Base-by-base conservation (phyloP, 2,113 vertebrate species). In the Taurulus bubalis region DNA sequence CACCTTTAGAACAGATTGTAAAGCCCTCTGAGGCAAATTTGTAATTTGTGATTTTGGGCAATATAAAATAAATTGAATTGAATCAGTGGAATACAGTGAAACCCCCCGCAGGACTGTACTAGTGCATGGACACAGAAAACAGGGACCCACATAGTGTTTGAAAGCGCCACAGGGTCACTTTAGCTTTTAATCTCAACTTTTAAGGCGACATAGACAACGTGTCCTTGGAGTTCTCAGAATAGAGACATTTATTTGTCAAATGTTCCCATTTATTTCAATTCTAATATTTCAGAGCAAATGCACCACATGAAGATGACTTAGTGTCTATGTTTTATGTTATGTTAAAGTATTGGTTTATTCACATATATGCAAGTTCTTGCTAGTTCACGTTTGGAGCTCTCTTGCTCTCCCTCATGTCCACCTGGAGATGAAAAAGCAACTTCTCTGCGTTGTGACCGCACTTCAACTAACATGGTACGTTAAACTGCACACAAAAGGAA, bases 401-500 rank as follows among this genome's bases (percentile, higher is more conserved):
- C 56, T 69, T 59, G 15, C 20, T 68, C 18, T 34, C 20, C 24
- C 14, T 62, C 30, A 51, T 20, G 6, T 5, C 12, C 15, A 63
- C 47, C 36, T 45, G 14, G 14, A 49, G 16, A 20, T 8, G 32
- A 3, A 73, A 49, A 66, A 47, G 6, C 36, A 36, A 49, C 16
- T 28, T 62, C 7, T 85, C 22, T 55, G 1, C 8, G 26, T 53
- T 40, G 1, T 73, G 24, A 73, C 30, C 56, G 20, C 12, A 22
- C 16, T 22, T 9, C 1, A n/a, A 53, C 8, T 26, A 5, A 24
- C 15, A 20, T 51, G 38, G 58, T 42, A 53, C 45, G 11, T 32
- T 55, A 4, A 70, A 66, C 26, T 42, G 8, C 36, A 66, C 22
- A 75, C 18, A 36, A 36, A 64, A 70, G 72, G 30, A 60, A 78